These are phyloP conservation scores for Solen grandis DNA, from an alignment of 1,140 invertebrate genomes.

Conservation along the genomic window DNA sequence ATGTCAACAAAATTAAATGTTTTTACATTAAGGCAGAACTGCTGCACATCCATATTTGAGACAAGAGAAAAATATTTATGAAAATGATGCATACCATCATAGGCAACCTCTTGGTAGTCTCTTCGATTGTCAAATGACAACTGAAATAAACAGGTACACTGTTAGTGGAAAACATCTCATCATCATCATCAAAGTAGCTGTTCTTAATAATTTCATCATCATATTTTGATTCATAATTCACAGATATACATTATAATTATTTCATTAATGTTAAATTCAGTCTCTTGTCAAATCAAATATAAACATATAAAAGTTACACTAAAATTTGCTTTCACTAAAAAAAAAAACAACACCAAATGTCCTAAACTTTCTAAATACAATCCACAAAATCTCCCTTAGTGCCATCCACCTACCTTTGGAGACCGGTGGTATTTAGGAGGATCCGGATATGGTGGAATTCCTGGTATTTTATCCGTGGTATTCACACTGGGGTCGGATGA, in stretches of 20 bases:
- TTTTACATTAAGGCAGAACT: no score
- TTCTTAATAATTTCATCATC: neutral
- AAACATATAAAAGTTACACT: conserved; percentile 5
- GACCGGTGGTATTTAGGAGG: conserved; percentile 79
- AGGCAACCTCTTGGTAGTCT: conserved; percentile 33
- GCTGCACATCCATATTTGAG: no score
- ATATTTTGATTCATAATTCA: neutral
- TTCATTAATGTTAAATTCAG: neutral
- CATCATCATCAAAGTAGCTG: neutral
- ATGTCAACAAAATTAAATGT: no score
- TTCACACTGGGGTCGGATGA: conserved; percentile 86
- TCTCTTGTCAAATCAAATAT: conserved; percentile 3
- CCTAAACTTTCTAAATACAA: neutral
- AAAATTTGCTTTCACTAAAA: neutral
- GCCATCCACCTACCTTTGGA: conserved; percentile 47
- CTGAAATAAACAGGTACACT: conserved; percentile 16
- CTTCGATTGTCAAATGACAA: conserved; percentile 22
- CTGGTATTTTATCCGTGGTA: conserved; percentile 83
- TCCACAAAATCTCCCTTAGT: neutral
- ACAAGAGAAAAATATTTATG: no score
- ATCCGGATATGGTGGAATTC: conserved; percentile 87
- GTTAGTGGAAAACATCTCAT: neutral
- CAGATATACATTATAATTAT: neutral
- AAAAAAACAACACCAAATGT: neutral
- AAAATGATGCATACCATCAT: conserved; percentile 55